These are phyloP conservation scores for Micronycteris hirsuta DNA, from an alignment of 2,113 vertebrate species.

Conservation along the genomic window DNA sequence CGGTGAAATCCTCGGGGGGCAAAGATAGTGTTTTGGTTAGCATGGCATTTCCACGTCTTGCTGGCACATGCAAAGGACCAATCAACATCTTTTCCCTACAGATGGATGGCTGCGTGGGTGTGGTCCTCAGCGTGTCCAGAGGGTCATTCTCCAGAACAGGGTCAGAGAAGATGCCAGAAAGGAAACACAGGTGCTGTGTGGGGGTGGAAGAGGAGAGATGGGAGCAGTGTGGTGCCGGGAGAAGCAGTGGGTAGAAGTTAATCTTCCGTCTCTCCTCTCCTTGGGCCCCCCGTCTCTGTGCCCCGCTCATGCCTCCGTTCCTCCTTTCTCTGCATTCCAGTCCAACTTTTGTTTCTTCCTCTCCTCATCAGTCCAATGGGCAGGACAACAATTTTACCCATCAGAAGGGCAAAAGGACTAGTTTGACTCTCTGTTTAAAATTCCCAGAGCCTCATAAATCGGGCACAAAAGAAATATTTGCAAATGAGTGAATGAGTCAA, in stretches of 20 bases:
- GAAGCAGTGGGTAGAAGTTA: neutral
- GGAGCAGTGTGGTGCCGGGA: neutral
- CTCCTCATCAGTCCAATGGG: neutral
- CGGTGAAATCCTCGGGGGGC: neutral
- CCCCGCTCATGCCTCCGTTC: neutral
- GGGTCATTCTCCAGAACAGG: neutral
- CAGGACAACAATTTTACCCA: neutral
- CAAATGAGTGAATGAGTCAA: neutral
- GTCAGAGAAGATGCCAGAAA: neutral
- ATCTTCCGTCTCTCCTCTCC: neutral
- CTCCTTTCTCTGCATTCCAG: neutral
- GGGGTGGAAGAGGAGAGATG: neutral
- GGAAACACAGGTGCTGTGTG: neutral
- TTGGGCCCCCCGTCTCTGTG: neutral
- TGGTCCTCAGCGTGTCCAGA: neutral
- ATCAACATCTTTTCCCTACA: neutral
- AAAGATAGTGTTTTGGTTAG: neutral
- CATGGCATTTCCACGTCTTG: neutral
- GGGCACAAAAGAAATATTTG: neutral
- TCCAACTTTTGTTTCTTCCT: neutral
- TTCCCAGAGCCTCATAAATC: neutral
- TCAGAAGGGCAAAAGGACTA: neutral
- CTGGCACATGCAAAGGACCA: neutral
- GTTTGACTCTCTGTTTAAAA: neutral
- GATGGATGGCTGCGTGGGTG: too few relatives aligned